A percentile compares a stretch with the other conserved stretches of the same genome.
phyloP scores from a whole-genome alignment of 2,797 vertebrate genomes.

The Crypturellus tataupa region DNA sequence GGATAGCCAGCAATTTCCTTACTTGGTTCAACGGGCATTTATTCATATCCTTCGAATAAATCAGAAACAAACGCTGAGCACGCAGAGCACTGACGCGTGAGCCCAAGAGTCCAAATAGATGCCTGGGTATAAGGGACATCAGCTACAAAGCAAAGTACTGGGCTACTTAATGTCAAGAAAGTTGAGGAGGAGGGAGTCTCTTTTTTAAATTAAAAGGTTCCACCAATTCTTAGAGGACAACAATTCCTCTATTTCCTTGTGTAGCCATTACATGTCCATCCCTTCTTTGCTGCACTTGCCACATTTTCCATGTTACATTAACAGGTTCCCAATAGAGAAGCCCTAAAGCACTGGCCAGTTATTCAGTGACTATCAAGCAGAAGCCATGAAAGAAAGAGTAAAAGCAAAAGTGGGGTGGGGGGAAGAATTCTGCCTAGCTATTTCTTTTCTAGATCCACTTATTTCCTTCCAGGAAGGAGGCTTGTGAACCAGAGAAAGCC shows the following conservation, averaged over 20 bases:
- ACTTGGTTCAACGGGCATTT: neutral
- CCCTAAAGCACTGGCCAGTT: rapidly evolving
- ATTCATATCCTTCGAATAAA: neutral
- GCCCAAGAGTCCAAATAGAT: neutral
- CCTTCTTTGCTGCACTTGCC: neutral
- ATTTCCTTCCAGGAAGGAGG: neutral
- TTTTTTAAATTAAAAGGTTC: neutral
- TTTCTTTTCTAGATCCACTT: neutral
- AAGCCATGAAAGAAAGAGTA: neutral
- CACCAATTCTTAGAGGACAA: neutral
- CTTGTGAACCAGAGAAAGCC: rapidly evolving
- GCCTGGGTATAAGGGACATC: neutral
- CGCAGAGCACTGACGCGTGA: neutral
- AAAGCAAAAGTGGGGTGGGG: neutral
- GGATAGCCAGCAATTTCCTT: neutral
- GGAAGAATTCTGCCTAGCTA: neutral
- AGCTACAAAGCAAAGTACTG: neutral
- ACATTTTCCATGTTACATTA: rapidly evolving
- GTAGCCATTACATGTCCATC: neutral
- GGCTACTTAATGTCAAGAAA: neutral
- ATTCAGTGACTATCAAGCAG: rapidly evolving
- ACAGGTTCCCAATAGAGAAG: neutral
- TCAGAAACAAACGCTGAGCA: neutral
- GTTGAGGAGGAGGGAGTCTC: neutral
- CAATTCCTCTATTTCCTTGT: neutral